Evolutionary conservation across 2,797 vertebrate genomes (phyloP), one percentile per base, ranked within the genome.

Genomic region (Pangasius krempfi): DNA sequence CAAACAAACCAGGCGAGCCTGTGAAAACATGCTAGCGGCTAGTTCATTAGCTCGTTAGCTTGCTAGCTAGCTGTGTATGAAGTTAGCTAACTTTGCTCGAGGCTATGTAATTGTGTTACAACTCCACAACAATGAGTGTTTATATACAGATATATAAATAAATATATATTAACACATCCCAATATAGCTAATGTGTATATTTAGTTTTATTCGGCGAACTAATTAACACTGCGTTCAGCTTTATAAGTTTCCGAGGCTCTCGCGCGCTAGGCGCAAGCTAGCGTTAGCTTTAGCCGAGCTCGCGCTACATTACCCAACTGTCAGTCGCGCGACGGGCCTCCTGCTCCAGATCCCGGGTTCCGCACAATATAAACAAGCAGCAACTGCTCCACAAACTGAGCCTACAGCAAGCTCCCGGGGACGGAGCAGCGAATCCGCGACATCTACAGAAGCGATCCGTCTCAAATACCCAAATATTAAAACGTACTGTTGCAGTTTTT

Each of bases 281-380:
- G 56, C 54, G 0, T 70, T 72, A 72, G 82, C 82, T 10, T 73
- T 27, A 60, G 54, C 40, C 13, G 44, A 7, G 44, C 82, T 73
- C 33, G 86, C 62, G 85, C 73, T 86, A 78, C 85, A 64, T 86
- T 86, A 86, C 85, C 73, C 88, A 68, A 79, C 60, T 87, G 86
- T 68, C 75, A 87, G 76, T 80, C 44, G 58, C 81, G 91, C 89
- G 93, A 91, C 88, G 94, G 96, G 96, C 95, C 95, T 95, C 92
- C 92, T 93, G 66, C 76, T 86, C 91, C 27, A 91, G 93, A 92
- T 91, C 88, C 84, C 40, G 87, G 66, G 20, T 27, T 73, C 88
- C 87, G 90, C 90, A 91, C 93, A 93, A 92, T 95, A 96, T 95
- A 95, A 96, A 96, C 96, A 96, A 95, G 94, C 92, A 92, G 92